Conservation (phyloP, 2,797 vertebrate species). For the Microhierax caerulescens region DNA sequence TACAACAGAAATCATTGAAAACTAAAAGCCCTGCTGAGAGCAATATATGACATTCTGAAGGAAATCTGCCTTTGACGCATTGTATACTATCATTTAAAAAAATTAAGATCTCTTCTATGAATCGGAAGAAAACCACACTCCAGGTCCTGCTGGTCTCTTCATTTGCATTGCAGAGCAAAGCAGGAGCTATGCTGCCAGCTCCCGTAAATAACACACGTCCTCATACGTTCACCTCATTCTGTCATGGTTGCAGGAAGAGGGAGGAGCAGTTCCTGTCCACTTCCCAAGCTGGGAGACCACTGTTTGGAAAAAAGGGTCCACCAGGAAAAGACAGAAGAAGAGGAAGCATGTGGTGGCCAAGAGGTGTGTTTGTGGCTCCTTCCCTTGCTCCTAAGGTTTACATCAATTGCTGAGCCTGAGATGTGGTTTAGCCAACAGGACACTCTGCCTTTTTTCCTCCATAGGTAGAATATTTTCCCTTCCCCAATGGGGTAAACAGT, state of each 20-base stretch:
- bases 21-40: constrained; percentile 42
- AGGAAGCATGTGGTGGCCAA: background rate
- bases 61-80: constrained; percentile 34
- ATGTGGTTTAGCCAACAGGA: background rate
- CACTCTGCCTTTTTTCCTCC: background rate
- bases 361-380: background rate
- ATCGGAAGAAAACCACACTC: background rate
- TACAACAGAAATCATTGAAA: constrained; percentile 28
- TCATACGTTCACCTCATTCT: background rate
- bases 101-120: constrained; percentile 4
- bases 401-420: background rate
- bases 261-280: background rate
- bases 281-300: background rate
- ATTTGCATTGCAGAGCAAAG: background rate
- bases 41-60: background rate
- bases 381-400: background rate
- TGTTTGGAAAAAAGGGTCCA: background rate
- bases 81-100: background rate
- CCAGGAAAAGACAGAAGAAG: background rate
- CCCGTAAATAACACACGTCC: background rate
- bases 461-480: background rate
- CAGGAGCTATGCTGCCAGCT: background rate
- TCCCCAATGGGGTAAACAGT: background rate
- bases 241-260: background rate
- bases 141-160: background rate